Percentiles rank a stretch among this genome's conserved stretches.
These are phyloP conservation scores for Argopecten irradians DNA, from an alignment of 1,140 invertebrate genomes.

Conservation along the genomic window DNA sequence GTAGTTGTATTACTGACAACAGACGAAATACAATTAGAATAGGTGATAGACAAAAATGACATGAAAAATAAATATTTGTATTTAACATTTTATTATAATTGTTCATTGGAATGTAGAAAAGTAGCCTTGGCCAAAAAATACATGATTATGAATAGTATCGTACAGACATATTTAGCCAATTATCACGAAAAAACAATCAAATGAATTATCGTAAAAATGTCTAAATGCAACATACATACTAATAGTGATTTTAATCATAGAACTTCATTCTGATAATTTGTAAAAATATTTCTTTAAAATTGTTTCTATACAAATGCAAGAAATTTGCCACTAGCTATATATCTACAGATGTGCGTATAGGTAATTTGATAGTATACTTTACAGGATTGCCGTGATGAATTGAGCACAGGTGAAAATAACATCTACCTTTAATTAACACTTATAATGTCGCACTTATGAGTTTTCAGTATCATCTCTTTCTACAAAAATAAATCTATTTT, in stretches of 20 bases:
- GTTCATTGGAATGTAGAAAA: slow-evolving; percentile 22
- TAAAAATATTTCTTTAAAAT: background rate
- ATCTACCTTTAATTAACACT: background rate
- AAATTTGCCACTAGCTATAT: background rate
- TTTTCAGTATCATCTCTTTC: background rate
- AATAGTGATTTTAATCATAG: background rate
- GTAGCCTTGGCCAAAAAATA: slow-evolving; percentile 8
- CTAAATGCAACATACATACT: background rate
- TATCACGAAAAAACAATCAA: background rate
- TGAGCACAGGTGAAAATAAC: background rate
- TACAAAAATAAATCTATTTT: background rate
- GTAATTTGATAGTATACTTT: background rate
- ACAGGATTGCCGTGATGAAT: background rate
- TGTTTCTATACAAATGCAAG: background rate
- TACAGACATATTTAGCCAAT: background rate
- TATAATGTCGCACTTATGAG: background rate
- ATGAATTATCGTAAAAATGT: background rate
- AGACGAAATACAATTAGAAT: too few species aligned
- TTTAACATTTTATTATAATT: slow-evolving; percentile 24
- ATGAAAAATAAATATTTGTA: background rate
- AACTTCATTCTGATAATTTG: background rate
- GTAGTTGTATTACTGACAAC: too few species aligned
- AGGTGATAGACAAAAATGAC: too few species aligned
- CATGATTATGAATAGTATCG: slow-evolving; percentile 12
- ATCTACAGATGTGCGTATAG: background rate